Conservation (phyloP, 2,888 invertebrate species). For the Tanypteryx hageni region DNA sequence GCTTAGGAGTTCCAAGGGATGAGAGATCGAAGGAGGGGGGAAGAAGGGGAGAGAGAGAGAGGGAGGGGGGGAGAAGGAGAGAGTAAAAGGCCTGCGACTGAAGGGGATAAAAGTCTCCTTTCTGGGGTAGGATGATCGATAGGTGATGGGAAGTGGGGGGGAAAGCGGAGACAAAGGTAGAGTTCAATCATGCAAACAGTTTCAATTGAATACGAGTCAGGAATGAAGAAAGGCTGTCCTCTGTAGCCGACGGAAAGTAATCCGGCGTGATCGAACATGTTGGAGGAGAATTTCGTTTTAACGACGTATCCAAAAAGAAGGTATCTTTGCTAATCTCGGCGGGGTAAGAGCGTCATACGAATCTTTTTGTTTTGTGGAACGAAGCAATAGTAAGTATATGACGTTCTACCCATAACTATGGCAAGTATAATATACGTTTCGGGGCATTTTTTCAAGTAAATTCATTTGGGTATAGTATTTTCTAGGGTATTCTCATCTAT, state of each 20-base stretch:
- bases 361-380: no score
- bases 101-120: slow-evolving; percentile 48
- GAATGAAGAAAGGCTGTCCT: background rate
- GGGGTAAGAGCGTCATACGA: no score
- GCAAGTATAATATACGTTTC: no score
- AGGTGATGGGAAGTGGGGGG: slow-evolving; percentile 15
- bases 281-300: background rate
- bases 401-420: no score
- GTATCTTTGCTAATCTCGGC: background rate
- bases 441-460: no score
- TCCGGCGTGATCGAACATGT: background rate
- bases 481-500: background rate
- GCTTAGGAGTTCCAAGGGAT: background rate
- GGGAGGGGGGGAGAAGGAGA: background rate
- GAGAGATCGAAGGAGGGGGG: background rate
- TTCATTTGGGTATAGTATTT: background rate
- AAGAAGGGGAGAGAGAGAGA: background rate
- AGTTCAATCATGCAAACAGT: slow-evolving; percentile 58
- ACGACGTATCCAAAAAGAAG: background rate
- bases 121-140: slow-evolving; percentile 42
- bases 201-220: slow-evolving; percentile 58
- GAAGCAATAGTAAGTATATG: no score
- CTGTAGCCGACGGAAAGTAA: background rate
- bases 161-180: slow-evolving; percentile 36
- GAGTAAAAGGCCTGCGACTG: slow-evolving; percentile 31